Base-by-base conservation (phyloP, 1,140 invertebrate genomes). In the Limonius californicus region DNA sequence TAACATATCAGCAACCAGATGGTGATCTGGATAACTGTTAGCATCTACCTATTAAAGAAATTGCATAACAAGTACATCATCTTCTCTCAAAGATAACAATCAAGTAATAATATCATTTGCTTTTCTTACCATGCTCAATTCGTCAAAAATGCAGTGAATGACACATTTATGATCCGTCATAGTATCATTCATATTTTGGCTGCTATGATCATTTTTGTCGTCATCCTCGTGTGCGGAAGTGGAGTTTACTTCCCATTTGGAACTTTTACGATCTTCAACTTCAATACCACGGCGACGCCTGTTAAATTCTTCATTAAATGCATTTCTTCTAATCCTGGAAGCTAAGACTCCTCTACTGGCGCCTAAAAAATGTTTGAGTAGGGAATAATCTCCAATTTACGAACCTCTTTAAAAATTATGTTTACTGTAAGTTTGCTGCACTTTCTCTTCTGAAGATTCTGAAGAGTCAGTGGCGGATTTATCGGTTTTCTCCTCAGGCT, bases 21-120 rank as follows among this genome's bases (percentile, higher is more conserved):
- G 30, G 47, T 67, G 69, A 15, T 72, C 70, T 11, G 74, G 74
- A 57, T 65, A 68, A 8, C 71, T 73, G 16, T 67, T 69, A 11
- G 21, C 21, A 53, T 74, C 70, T 6, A 70, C 66, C 74, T 74
- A 15, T 21, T 4, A 55, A 21, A 27, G 9, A 27, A 9, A 27
- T 27, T n/a, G n/a, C 65, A 57, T 59, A 62, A 63, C n/a, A 30
- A 11, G 8, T 15, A 19, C 32, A 64, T 8, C n/a, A 59, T 27
- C 32, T 55, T 35, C 32, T 11, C 11, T 20, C 4, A 20, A 54
- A 54, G 9, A 54, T 12, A 54, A 8, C 4, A 19, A 11, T 16
- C 18, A 14, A 20, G 23, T n/a, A n/a, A n/a, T n/a, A n/a, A 27
- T 27, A 4, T 27, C 23, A 27, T 27, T 27, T 4, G 23, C 9